Percentiles rank a stretch among this genome's conserved stretches.
Conservation (phyloP, 2,797 vertebrate genomes). For the Hydrophis major region DNA sequence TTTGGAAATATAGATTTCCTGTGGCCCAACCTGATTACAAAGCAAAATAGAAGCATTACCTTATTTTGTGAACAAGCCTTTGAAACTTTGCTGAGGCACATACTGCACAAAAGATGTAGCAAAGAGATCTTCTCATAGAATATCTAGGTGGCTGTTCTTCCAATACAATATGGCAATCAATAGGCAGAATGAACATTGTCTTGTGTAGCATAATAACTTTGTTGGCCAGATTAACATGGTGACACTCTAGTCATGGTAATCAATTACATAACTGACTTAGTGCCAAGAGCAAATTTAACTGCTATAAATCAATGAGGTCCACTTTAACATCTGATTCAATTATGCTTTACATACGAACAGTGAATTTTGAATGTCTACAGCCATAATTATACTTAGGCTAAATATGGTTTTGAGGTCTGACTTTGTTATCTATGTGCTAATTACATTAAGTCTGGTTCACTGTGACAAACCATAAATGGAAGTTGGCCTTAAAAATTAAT, state of each 20-base stretch:
- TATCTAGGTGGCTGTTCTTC: not conserved
- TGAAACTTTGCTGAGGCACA: not conserved
- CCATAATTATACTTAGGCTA: not conserved
- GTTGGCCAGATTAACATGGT: not conserved
- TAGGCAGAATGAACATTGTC: not conserved
- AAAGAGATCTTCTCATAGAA: not conserved
- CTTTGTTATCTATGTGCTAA: not conserved
- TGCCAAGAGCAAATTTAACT: not conserved
- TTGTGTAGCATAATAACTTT: not conserved
- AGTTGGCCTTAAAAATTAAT: not conserved
- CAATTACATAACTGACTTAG: not conserved
- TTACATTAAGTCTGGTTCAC: not conserved
- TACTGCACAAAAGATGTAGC: not conserved
- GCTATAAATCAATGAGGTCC: not conserved
- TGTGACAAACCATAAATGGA: not conserved
- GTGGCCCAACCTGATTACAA: slow-evolving; percentile 6
- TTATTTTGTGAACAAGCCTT: not conserved
- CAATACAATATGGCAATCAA: not conserved
- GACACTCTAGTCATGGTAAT: not conserved
- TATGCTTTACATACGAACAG: not conserved
- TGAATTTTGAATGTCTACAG: not conserved
- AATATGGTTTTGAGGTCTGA: not conserved
- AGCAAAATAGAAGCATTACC: slow-evolving; percentile 1
- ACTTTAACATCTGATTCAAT: not conserved
- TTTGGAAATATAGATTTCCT: slow-evolving; percentile 1